A percentile compares a stretch with the other conserved stretches of the same genome.
Evolutionary conservation across 2,797 vertebrate genomes (phyloP).

Genomic region (Triplophysa bombifrons): DNA sequence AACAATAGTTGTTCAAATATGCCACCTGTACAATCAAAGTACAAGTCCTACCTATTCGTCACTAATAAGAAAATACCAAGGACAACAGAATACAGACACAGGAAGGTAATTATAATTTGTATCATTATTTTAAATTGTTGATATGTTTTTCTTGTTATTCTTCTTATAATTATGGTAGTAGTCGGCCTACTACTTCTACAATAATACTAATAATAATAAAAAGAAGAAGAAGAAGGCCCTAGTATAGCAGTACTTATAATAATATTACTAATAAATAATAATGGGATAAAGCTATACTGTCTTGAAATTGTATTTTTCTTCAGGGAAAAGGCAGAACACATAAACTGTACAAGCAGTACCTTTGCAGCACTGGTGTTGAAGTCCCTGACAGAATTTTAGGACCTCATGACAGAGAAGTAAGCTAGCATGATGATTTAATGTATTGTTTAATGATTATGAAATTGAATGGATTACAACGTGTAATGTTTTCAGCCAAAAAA

Average conservation of each 20-base stretch:
- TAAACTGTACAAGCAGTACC: conserved; percentile 22
- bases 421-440: neutral
- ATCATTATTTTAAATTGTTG: neutral
- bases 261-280: neutral
- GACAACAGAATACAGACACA: conserved; percentile 20
- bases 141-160: neutral
- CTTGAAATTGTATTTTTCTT: neutral
- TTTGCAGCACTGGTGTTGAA: conserved; percentile 9
- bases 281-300: neutral
- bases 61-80: conserved; percentile 22
- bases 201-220: no score
- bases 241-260: neutral
- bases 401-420: conserved; percentile 10
- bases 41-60: conserved; percentile 31
- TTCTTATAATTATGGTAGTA: neutral
- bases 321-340: conserved; percentile 20
- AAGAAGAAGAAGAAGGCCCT: neutral
- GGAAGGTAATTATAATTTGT: conserved; percentile 1
- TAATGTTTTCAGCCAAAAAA: neutral
- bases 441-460: neutral
- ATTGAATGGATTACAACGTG: neutral
- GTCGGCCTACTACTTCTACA: neutral
- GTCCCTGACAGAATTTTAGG: conserved; percentile 8
- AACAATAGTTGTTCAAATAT: conserved; percentile 28
- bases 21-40: conserved; percentile 33